Base-by-base conservation (phyloP, 2,797 vertebrate genomes). In the Girardinus metallicus region DNA sequence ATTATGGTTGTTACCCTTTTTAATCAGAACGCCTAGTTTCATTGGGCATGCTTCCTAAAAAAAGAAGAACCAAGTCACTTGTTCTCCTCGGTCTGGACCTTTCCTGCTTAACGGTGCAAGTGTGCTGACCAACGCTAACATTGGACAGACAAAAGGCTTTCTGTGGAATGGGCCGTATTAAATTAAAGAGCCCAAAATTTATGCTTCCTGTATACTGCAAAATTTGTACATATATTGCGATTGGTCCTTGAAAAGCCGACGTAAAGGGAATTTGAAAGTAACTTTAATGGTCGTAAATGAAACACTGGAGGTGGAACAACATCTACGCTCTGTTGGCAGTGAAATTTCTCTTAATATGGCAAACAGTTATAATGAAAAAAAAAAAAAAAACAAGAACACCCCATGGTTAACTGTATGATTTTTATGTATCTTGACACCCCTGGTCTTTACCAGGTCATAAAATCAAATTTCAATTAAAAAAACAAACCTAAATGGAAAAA, bases 1-100 rank as follows among this genome's bases (percentile, higher is more conserved):
- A 74, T 86, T 77, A 90, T 49, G 51, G 23, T 26, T 10, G 29
- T 81, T 46, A 81, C 88, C 76, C 73, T 92, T 91, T 91, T 91
- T 92, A 91, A 92, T 92, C 85, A 92, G 74, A 79, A 86, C 85
- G 80, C 85, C 84, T 79, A 88, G 80, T 80, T 90, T 88, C 83
- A 86, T 53, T 83, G 80, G 81, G 44, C 81, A 81, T 12, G 23
- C 80, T 83, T 89, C 83, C 86, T 89, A 73, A 73, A 79, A 43
- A 53, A 72, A 87, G 84, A 83, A 76, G 81, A 60, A 84, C 71
- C 82, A 82, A 71, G 64, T 41, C 81, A 73, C 53, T 73, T 43
- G 8, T 55, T 72, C 70, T 57, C 84, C 18, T 29, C 12, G 29
- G 53, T 68, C 18, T 76, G 66, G 75, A 75, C 53, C 60, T 34